Evolutionary conservation across 2,113 vertebrate genomes (phyloP), one percentile per base, ranked within the genome.

Genomic region (Rhinogobius similis): DNA sequence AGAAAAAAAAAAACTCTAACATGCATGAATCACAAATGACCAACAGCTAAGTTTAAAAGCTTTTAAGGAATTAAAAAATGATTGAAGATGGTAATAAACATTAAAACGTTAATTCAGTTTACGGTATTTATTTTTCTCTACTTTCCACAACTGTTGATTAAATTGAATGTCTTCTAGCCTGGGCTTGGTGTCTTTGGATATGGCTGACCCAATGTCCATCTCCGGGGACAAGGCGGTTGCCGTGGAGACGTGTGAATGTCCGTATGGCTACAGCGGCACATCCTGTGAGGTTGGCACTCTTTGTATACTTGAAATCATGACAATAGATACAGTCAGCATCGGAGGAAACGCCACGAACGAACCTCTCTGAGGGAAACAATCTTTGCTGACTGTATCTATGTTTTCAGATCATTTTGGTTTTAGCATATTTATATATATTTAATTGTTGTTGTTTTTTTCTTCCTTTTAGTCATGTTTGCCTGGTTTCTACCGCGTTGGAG

Each of bases 181-280:
- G 80, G 83, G 88, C 24, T 87, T 87, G 0, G 94, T 97, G 63
- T 95, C 94, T 65, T 76, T 99, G 90, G 94, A 96, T 11, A 75
- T 85, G 0, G 95, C 94, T 0, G 94, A 82, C 68, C 84, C 90
- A 9, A 90, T 84, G 11, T 86, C 92, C 7, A 86, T 88, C 63
- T 91, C 90, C 58, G 81, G 92, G 3, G 70, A 86, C 20, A 91
- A 82, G 59, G 92, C 93, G 0, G 59, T 86, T 1, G 92, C 95
- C 1, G 94, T 96, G 70, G 97, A 99, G 76, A 88, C 79, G 26
- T 99, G 97, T 66, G 95, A 98, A 89, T 99, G 97, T 82, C 97
- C 96, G 0, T 95, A 92, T 76, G 97, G 96, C 44, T 97, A 99
- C 76, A 84, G 88, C 0, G 97, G 97, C 41, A 93, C 95, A 43